A percentile compares a stretch with the other conserved stretches of the same genome.
These are phyloP conservation scores for Rhopalosiphum nymphaeae DNA, from an alignment of 2,888 invertebrate species.

Conservation along the genomic window DNA sequence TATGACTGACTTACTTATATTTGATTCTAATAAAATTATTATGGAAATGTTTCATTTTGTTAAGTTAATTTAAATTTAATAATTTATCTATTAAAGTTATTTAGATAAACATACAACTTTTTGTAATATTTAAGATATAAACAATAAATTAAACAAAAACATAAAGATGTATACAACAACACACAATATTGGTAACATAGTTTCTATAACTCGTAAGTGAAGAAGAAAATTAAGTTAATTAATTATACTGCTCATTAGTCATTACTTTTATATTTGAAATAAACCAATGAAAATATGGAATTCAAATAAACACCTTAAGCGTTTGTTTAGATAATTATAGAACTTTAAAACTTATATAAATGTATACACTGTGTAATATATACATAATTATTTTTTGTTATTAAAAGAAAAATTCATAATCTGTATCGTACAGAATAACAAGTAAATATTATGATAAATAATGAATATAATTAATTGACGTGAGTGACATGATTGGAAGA, in stretches of 20 bases:
- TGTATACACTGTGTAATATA: neutral
- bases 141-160: no score
- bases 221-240: neutral
- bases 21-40: neutral
- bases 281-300: neutral
- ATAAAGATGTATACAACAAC: no score
- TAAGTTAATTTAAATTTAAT: neutral
- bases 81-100: neutral
- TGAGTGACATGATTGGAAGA: no score
- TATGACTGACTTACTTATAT: neutral
- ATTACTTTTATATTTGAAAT: neutral
- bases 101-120: neutral
- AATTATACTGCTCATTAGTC: neutral
- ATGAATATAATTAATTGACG: no score
- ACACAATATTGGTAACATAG: no score
- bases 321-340: neutral
- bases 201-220: neutral
- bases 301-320: neutral
- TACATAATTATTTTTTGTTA: neutral
- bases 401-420: no score
- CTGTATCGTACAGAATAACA: no score
- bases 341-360: neutral
- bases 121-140: neutral
- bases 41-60: neutral
- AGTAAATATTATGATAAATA: no score